These are phyloP conservation scores for Toxotes jaculatrix DNA, from an alignment of 2,113 vertebrate genomes.

Conservation along the genomic window DNA sequence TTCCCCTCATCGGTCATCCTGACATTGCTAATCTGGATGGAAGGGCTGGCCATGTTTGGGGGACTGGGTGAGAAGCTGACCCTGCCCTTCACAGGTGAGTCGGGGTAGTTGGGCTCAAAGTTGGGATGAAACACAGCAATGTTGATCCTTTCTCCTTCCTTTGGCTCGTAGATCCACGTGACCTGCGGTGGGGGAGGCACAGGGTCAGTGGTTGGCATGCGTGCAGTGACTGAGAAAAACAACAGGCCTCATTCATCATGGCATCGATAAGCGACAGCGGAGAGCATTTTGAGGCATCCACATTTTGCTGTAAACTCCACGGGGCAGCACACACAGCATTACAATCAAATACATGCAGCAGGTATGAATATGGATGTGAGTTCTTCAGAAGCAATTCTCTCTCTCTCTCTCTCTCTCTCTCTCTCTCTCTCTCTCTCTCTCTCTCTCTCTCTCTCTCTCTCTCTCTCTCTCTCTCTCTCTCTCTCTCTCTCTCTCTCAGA, in stretches of 20 bases:
- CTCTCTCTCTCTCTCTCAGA: conserved; percentile 12
- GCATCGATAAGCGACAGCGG: conserved; percentile 33
- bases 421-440: conserved; percentile 15
- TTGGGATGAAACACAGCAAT: conserved; percentile 87
- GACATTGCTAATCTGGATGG: conserved; percentile 83
- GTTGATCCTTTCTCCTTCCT: conserved; percentile 67
- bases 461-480: neutral
- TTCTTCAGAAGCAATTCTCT: conserved; percentile 40
- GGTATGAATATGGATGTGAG: conserved; percentile 74
- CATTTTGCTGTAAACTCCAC: conserved; percentile 50
- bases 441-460: conserved; percentile 11
- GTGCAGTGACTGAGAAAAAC: conserved; percentile 3
- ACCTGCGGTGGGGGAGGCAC: conserved; percentile 75
- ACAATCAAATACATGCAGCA: conserved; percentile 58
- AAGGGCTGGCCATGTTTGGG: conserved; percentile 78
- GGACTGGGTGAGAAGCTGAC: conserved; percentile 73
- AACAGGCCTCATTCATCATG: conserved; percentile 42
- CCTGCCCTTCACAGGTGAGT: conserved; percentile 66
- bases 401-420: conserved; percentile 4
- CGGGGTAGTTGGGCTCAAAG: conserved; percentile 83
- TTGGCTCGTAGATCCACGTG: conserved; percentile 86
- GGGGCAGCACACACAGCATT: conserved; percentile 37
- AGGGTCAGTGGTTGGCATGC: conserved; percentile 21
- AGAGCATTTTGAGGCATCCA: conserved; percentile 45
- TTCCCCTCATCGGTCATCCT: conserved; percentile 86